Evolutionary conservation across 2,113 vertebrate genomes (phyloP).

Genomic region (Melanotaenia duboulayi): DNA sequence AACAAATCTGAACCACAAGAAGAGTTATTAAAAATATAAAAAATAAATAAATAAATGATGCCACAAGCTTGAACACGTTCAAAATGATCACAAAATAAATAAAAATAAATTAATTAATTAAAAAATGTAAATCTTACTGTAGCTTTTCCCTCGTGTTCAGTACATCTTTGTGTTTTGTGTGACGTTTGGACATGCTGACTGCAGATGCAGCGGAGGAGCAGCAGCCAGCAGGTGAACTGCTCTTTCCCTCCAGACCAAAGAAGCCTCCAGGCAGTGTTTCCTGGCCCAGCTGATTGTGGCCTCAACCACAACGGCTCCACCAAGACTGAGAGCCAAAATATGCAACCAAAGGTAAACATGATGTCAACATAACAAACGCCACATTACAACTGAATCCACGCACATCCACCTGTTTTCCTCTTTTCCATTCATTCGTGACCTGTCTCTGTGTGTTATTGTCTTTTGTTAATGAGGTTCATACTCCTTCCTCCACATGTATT

Average conservation of each 20-base stretch:
- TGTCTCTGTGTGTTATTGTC: conserved; percentile 38
- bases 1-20: too few relatives aligned
- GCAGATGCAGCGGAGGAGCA: conserved; percentile 81
- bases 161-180: background rate
- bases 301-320: conserved; percentile 65
- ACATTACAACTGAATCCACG: conserved; percentile 31
- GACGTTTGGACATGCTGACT: background rate
- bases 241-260: conserved; percentile 81
- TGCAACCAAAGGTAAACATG: conserved; percentile 82
- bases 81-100: too few relatives aligned
- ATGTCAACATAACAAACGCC: background rate
- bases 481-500: conserved; percentile 34
- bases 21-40: too few relatives aligned
- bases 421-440: conserved; percentile 49
- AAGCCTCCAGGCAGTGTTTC: conserved; percentile 77
- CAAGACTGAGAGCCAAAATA: conserved; percentile 76
- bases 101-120: too few relatives aligned
- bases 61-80: too few relatives aligned
- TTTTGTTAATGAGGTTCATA: conserved; percentile 38
- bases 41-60: too few relatives aligned
- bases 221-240: conserved; percentile 69
- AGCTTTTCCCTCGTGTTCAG: background rate
- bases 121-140: background rate
- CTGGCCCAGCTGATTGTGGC: conserved; percentile 71
- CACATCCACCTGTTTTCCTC: conserved; percentile 53